These are phyloP conservation scores for Dryobotodes eremita DNA, from an alignment of 2,888 invertebrate species.

Conservation along the genomic window DNA sequence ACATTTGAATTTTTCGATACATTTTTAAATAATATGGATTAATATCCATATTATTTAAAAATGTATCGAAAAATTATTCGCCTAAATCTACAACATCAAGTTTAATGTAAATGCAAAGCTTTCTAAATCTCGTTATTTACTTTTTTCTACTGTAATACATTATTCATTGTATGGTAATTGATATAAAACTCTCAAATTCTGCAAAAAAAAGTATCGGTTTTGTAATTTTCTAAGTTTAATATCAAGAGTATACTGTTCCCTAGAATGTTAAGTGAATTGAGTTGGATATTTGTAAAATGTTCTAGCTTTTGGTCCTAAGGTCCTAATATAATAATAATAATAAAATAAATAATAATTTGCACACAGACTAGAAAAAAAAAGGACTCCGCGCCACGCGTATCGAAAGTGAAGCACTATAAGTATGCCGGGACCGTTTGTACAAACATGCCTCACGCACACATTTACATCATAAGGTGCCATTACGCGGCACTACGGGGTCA, in stretches of 20 bases:
- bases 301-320: neutral
- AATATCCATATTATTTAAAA: neutral
- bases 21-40: no score
- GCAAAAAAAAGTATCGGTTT: conserved; percentile 45
- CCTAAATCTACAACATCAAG: conserved; percentile 15
- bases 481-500: no score
- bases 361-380: no score
- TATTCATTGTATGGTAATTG: conserved; percentile 56
- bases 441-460: no score
- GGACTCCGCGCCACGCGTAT: no score
- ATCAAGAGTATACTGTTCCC: neutral
- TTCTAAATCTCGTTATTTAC: conserved; percentile 33
- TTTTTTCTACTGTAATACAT: conserved; percentile 38
- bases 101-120: conserved; percentile 33
- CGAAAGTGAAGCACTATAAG: no score
- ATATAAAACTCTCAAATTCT: conserved; percentile 31
- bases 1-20: no score
- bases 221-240: conserved; percentile 30
- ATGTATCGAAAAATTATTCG: neutral
- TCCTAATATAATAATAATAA: no score
- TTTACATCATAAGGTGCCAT: no score
- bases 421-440: no score
- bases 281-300: conserved; percentile 1
- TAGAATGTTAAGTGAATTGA: conserved; percentile 11
- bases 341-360: no score